Base-by-base conservation (phyloP, 2,888 invertebrate genomes). In the Crepidodera aurea region DNA sequence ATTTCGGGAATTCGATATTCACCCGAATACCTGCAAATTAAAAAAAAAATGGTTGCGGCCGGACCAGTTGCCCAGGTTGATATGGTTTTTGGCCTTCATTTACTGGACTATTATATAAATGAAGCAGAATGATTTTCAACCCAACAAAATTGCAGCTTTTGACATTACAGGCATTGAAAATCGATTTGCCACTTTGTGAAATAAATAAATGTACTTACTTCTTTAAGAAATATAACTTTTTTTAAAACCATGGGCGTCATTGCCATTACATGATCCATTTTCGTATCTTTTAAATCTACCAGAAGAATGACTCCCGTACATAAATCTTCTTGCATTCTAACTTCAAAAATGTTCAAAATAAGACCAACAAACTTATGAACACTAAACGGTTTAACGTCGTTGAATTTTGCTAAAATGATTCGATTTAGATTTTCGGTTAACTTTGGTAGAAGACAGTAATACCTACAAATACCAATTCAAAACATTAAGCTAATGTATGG, bases 281-380 rank as follows among this genome's bases (percentile, higher is more conserved):
- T 51, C n/a, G 53, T 16, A 12, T 57, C 40, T 4, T 22, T 18
- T 19, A 57, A 44, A 51, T 62, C 62, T 16, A 37, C 42, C 1
- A 62, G 29, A 1, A 25, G 18, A 19, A 57, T 10, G 10, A 51
- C 57, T 1, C 62, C 57, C 37, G 51, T 25, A 27, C 19, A 25
- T 4, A 44, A 32, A 15, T 62, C 62, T 29, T 62, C 62, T 1
- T 51, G 27, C 29, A 62, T 22, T 39, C 57, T 51, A 1, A 62
- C 25, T 39, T 62, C 62, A 32, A 19, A 25, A 15, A 62, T 19
- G 25, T 44, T 54, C 2, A 39, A 27, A 15, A 25, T 22, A 7
- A 39, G 50, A 5, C 48, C 44, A 10, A 19, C 1, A n/a, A 15
- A 34, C 13, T 57, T 34, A 12, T 39, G 22, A 10, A 37, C 1